A percentile compares a stretch with the other conserved stretches of the same genome.
phyloP scores from a whole-genome alignment of 2,113 vertebrate species.

The Myrmophylax atrothorax region DNA sequence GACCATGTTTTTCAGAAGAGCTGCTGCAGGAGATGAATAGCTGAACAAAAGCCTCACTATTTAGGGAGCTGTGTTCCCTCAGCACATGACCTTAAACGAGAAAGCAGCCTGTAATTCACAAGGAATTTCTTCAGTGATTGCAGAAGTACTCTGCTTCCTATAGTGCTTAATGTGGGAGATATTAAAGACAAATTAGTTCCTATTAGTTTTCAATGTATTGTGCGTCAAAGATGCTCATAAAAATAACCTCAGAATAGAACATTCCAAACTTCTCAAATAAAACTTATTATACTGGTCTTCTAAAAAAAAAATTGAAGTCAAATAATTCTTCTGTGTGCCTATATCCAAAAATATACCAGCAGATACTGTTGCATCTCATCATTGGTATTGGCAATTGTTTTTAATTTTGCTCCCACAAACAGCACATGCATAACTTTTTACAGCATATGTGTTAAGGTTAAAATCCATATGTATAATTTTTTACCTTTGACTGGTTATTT shows the following conservation, averaged over 20 bases:
- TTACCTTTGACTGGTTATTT: neutral
- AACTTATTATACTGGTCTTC: neutral
- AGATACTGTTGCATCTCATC: neutral
- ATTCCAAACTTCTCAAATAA: neutral
- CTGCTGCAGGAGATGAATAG: slow-evolving; percentile 67
- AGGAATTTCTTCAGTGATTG: slow-evolving; percentile 60
- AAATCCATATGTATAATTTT: neutral
- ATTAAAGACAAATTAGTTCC: neutral
- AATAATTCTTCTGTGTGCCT: neutral
- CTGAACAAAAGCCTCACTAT: slow-evolving; percentile 68
- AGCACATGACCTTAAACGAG: slow-evolving; percentile 71
- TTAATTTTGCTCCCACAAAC: neutral
- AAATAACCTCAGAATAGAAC: neutral
- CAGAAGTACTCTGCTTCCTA: slow-evolving; percentile 38
- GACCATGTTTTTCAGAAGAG: slow-evolving; percentile 68
- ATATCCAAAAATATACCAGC: neutral
- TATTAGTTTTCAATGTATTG: slow-evolving; percentile 22
- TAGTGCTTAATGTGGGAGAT: slow-evolving; percentile 46
- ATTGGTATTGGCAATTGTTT: neutral
- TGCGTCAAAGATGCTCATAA: neutral
- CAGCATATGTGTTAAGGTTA: neutral
- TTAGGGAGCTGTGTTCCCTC: slow-evolving; percentile 63
- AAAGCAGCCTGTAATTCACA: slow-evolving; percentile 70
- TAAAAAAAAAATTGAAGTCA: neutral
- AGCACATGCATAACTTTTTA: neutral